Evolutionary conservation across 2,797 vertebrate genomes (phyloP), one percentile per base, ranked within the genome.

Genomic region (Margarornis squamiger): DNA sequence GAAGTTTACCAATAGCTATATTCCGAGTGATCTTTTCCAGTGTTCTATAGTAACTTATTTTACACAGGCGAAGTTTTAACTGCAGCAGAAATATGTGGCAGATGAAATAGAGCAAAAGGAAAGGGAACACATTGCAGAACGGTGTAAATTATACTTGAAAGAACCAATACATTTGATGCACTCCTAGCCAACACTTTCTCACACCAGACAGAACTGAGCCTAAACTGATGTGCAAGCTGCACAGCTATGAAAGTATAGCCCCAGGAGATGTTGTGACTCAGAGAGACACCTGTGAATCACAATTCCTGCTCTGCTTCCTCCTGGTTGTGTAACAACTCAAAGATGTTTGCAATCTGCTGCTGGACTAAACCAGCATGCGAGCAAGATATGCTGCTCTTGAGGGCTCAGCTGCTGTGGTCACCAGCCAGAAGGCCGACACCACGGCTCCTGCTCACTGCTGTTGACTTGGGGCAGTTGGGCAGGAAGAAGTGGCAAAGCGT

Each of bases 301-400:
- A 78, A 17, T 75, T 88, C 87, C 82, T 39, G 36, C 67, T 61
- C 43, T 43, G 39, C 62, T 81, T 88, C 83, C 85, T 70, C 63
- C 78, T 26, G 48, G 22, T 54, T 85, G 82, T 61, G 55, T 16
- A 81, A 77, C 77, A 84, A 24, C 32, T 87, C 59, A 52, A 45
- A 55, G 77, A 70, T 49, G 48, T 67, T 81, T 9, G 2, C 10
- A 29, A 51, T 43, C 32, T 49, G 58, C 51, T 45, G 46, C 83
- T 73, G 71, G 59, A 88, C 73, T 1, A 11, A 4, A 14, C n/a
- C 48, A 55, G 77, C 62, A 43, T 3, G 17, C 0, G 2, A 89
- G 38, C 54, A 57, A 0, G 0, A 26, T 16, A 21, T 0, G 4
- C 46, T 39, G 57, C 49, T 68, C 67, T 36, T 0, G 2, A 7